Base-by-base conservation (phyloP, 2,797 vertebrate species). In the Adrianichthys oophorus region DNA sequence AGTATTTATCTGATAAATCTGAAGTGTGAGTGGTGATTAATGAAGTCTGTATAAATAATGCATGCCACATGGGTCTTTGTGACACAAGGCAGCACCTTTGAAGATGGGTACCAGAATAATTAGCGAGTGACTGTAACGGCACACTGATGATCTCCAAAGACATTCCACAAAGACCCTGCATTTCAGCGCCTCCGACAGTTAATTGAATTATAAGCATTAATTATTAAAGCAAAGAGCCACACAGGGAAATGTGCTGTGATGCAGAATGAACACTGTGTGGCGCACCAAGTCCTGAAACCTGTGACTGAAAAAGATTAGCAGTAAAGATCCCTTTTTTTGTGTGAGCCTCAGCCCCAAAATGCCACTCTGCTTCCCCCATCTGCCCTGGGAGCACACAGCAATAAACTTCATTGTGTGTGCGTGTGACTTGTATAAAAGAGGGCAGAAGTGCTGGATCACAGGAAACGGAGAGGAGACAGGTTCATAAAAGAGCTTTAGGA, bases 211-310 rank as follows among this genome's bases (percentile, higher is more conserved):
- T 29, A n/a, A 18, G 26, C 55, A 50, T 80, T 45, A 75, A 80
- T 76, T 60, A 81, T 72, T 83, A 23, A 80, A 58, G 40, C 3
- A 1, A 45, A 66, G 15, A 2, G 1, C 68, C 62, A 62, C 49
- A 49, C 12, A 16, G 40, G 56, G 54, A 60, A 32, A 13, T 1
- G 0, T 84, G 85, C 62, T 85, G 72, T 80, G 60, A 62, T 14
- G 7, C 19, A 0, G 4, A 17, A 19, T 40, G 59, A 42, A 68
- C 87, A 85, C 87, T 61, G 70, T 37, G 84, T 76, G 86, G 84
- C 3, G 78, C 87, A 83, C 76, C 61, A 19, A 62, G 55, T 59
- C 81, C 70, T 78, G 4, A 37, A 41, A 53, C 72, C 57, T 65
- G n/a, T 32, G 55, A 43, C 48, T 32, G 46, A n/a, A 46, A 55